Base-by-base conservation (phyloP, 2,888 invertebrate genomes). In the Hypena proboscidalis region DNA sequence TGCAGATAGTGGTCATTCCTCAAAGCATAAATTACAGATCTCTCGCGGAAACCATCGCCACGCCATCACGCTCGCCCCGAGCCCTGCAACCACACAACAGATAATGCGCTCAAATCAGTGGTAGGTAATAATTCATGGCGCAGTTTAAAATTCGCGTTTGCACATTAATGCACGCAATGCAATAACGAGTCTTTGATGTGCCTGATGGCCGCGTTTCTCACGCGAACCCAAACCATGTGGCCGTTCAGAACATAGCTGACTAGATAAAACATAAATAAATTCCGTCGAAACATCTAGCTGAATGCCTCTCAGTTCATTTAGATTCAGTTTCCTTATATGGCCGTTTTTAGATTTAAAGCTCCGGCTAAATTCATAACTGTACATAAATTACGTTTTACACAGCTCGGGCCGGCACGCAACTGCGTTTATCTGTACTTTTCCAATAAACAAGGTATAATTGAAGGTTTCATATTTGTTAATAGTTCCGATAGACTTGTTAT, bases 401-500 rank as follows among this genome's bases (percentile, higher is more conserved):
- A 41, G 57, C 27, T 41, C 39, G 33, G 41, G 42, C 42, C 22
- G 50, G 42, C 58, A 58, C 45, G 58, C 50, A 58, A 58, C 40
- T 46, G 41, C 37, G 27, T 58, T 56, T 54, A 58, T 60, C 40
- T 42, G 44, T 51, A 57, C 46, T 61, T 62, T 64, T 52, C 66
- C 67, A 67, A 78, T 75, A 72, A 75, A 78, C 71, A 77, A 70
- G 55, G 58, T 65, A 68, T 77, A 77, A 80, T 79, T 77, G 69
- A 77, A 72, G 67, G 70, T 82, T 80, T 82, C 78, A 85, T 82
- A 88, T 87, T 85, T 77, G 71, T 80, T 86, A 87, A 85, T 83
- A 81, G 80, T 68, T 67, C 60, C 61, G 69, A 80, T 80, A 69
- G 76, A 83, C 74, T 85, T 85, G 80, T 78, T 87, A 90, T 88